Evolutionary conservation across 1,140 invertebrate species (phyloP), one percentile per base, ranked within the genome.

Genomic region (Antheraea mylitta): DNA sequence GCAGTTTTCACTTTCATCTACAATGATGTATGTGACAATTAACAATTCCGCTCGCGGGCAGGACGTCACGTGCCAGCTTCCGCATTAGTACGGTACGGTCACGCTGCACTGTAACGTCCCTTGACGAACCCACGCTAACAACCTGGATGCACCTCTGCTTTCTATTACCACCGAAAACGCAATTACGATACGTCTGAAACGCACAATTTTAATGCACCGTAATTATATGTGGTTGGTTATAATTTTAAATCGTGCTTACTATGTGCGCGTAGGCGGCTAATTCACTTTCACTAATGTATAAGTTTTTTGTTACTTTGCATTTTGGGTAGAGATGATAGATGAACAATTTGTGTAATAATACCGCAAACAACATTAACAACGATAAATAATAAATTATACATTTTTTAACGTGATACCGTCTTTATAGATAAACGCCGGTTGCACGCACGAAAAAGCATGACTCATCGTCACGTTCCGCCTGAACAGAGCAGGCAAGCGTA

Each of bases 1-100:
- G 78, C 76, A 58, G 80, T 87, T 86, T 87, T 89, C 87, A 85
- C 84, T 89, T 87, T 89, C 81, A 67, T 82, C 73, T 74, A 74
- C 69, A 71, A 80, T 83, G 85, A 87, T 84, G 81, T 81, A 86
- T 82, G 77, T 81, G 67, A 68, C 67, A 70, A 83, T 83, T 82
- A 86, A 78, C 75, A 74, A 83, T 89, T 84, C 81, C 76, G 80
- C 68, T 72, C 71, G 80, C 71, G 71, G 78, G 67, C 81, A 80
- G 85, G 84, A 86, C 77, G 80, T 83, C 85, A 87, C 83, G 79
- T 82, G 67, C 66, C 75, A 80, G 80, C 83, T 89, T 89, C 82
- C 84, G 81, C 72, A 75, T 85, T 78, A 79, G 65, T 60, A 67
- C 48, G 66, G 18, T 30, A 2, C 22, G 22, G 22, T 30, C 65